phyloP scores from a whole-genome alignment of 2,888 invertebrate species.

The Tethea ocularis region DNA sequence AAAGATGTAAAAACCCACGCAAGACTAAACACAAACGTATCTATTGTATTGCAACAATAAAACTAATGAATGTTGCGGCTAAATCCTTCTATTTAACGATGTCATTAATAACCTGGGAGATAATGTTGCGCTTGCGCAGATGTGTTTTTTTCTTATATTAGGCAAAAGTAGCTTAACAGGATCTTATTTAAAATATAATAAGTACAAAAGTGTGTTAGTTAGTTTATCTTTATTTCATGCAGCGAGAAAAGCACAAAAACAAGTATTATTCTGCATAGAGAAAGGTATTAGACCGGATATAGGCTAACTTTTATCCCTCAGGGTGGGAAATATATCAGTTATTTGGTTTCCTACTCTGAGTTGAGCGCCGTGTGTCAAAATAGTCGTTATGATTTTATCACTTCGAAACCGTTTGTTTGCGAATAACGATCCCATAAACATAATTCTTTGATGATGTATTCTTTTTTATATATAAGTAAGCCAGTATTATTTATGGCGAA shows the following conservation, averaged over 20 bases:
- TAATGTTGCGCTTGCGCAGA: conserved; percentile 34
- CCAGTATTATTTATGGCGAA: not conserved
- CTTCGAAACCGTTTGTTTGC: not conserved
- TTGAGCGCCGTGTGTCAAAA: not conserved
- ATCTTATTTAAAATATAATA: not conserved
- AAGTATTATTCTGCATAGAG: no score
- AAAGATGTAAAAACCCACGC: not conserved
- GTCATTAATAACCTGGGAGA: conserved; percentile 33
- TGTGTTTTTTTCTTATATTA: not conserved
- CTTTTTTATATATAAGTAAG: not conserved
- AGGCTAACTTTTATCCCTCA: no score
- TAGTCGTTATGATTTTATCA: not conserved
- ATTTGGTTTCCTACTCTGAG: no score
- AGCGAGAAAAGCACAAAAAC: no score
- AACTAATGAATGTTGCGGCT: conserved; percentile 30
- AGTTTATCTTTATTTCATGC: no score
- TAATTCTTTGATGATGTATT: not conserved
- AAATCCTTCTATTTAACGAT: conserved; percentile 26
- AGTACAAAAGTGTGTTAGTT: no score
- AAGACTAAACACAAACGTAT: not conserved
- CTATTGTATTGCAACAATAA: conserved; percentile 27
- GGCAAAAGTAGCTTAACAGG: not conserved
- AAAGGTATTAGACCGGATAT: no score
- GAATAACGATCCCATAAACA: not conserved
- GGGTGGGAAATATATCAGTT: no score